phyloP scores from a whole-genome alignment of 2,888 invertebrate species.

The Melipona bicolor region DNA sequence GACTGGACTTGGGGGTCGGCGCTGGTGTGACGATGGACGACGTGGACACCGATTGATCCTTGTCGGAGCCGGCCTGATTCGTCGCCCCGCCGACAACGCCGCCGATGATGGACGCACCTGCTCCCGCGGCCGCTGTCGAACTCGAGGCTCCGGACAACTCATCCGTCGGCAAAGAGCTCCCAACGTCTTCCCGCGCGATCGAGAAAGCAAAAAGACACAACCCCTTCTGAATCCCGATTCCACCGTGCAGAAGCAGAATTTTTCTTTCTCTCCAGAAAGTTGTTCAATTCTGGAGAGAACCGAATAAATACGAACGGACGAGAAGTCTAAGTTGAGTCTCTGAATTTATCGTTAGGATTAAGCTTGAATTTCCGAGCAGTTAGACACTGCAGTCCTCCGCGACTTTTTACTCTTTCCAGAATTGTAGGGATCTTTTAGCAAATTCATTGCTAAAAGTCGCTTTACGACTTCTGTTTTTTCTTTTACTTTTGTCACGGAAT shows the following conservation, averaged over 20 bases:
- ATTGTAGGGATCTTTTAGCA: too few relatives aligned
- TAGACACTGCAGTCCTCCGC: too few relatives aligned
- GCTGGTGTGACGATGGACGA: conserved; percentile 70
- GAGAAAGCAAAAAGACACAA: not conserved
- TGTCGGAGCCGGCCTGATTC: conserved; percentile 76
- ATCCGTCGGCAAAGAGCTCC: conserved; percentile 81
- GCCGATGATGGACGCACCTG: conserved; percentile 81
- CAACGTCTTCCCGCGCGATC: conserved; percentile 71
- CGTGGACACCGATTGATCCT: conserved; percentile 78
- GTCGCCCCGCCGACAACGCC: conserved; percentile 67
- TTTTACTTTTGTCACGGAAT: too few relatives aligned
- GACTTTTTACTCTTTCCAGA: too few relatives aligned
- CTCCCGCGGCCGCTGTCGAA: conserved; percentile 80
- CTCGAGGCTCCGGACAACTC: conserved; percentile 81
- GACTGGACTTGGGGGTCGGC: conserved; percentile 68
- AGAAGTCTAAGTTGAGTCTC: too few relatives aligned
- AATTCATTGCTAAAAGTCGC: too few relatives aligned
- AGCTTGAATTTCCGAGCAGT: too few relatives aligned
- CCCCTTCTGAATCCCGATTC: not conserved
- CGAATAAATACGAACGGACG: too few relatives aligned
- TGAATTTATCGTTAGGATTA: too few relatives aligned
- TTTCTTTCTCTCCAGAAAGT: not conserved
- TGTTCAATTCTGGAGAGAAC: too few relatives aligned
- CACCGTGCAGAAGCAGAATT: not conserved
- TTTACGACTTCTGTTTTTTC: too few relatives aligned